These are phyloP conservation scores for Heteromormyrus szaboi DNA, from an alignment of 2,797 vertebrate species.

Conservation along the genomic window DNA sequence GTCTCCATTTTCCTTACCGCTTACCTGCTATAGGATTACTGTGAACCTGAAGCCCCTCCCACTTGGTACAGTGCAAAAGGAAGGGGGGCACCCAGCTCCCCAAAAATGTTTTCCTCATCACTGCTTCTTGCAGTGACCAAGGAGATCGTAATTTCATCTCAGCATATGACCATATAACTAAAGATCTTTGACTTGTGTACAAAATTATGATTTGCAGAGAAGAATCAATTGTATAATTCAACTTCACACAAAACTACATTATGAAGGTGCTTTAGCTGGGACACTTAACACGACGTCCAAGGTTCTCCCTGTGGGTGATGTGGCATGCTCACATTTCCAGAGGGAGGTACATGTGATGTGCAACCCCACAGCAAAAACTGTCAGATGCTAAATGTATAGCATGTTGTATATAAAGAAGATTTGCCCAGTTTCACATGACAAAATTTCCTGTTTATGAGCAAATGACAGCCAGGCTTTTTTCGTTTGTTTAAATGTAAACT, in stretches of 20 bases:
- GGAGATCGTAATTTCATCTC: not conserved
- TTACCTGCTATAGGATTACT: not conserved
- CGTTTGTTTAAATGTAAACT: constrained; percentile 62
- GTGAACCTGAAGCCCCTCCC: not conserved
- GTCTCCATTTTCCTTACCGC: not conserved
- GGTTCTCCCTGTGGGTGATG: not conserved
- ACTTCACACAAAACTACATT: not conserved
- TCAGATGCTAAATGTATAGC: not conserved
- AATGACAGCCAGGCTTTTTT: not conserved
- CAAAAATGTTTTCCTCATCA: not conserved
- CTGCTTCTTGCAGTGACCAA: not conserved
- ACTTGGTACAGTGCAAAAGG: not conserved
- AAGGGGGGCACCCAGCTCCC: not conserved
- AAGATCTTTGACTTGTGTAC: not conserved
- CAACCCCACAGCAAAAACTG: not conserved
- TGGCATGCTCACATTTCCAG: not conserved
- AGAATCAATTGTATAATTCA: not conserved
- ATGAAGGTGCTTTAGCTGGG: not conserved
- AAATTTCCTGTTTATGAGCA: not conserved
- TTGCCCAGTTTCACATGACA: not conserved
- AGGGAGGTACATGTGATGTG: not conserved
- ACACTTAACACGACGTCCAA: not conserved
- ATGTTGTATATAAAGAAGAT: not conserved
- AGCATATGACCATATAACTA: not conserved
- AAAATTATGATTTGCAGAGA: not conserved